These are phyloP conservation scores for Hexactinellida sp. DNA, from an alignment of 37 sponge, comb jelly and placozoan genomes.

Conservation along the genomic window DNA sequence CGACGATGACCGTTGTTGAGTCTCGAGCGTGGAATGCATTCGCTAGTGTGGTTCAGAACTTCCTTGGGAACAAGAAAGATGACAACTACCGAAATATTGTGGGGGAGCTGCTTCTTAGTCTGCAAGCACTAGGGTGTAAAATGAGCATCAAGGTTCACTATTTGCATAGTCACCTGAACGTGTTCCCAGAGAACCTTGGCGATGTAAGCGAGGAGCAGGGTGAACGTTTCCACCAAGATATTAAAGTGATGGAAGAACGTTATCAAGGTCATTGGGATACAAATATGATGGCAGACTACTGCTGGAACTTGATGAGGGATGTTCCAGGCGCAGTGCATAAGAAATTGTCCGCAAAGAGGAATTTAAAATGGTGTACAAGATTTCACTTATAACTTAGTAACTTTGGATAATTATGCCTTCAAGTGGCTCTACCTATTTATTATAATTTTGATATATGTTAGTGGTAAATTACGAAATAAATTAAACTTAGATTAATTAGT, in stretches of 20 bases:
- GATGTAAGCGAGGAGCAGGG: constrained; percentile 15
- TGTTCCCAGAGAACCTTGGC: background rate
- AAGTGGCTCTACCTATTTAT: too few relatives aligned
- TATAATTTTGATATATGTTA: background rate
- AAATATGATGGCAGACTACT: constrained; percentile 5
- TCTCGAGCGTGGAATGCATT: constrained; percentile 5
- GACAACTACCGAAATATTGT: background rate
- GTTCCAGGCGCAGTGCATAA: background rate
- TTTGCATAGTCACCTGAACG: background rate
- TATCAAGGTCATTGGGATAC: background rate
- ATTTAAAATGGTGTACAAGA: too few relatives aligned
- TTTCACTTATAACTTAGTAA: too few relatives aligned
- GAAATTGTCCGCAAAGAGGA: background rate
- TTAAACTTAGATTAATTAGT: too few relatives aligned
- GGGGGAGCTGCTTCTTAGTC: background rate
- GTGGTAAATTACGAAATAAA: background rate
- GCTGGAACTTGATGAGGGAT: constrained; percentile 12
- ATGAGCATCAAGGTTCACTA: constrained; percentile 20
- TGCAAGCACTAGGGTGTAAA: background rate
- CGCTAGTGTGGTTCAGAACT: background rate
- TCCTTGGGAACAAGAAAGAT: background rate
- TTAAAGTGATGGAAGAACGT: background rate
- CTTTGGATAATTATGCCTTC: too few relatives aligned
- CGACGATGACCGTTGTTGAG: background rate
- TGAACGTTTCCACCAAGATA: constrained; percentile 21